Conservation (phyloP, 2,888 invertebrate species). For the Pterostichus madidus region DNA sequence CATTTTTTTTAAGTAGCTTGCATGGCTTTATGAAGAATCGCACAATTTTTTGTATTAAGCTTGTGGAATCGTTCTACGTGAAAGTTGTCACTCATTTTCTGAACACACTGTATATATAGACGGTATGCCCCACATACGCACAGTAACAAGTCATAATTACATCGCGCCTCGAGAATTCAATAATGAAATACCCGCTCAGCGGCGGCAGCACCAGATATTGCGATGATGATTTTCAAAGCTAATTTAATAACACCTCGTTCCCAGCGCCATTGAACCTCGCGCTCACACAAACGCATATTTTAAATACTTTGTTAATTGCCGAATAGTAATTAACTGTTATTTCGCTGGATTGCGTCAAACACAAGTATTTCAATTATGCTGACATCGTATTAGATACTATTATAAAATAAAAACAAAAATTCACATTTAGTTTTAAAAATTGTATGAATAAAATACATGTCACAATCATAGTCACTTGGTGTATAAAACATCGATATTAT, state of each 20-base stretch:
- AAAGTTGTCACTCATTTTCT: too few species aligned
- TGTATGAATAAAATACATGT: too few species aligned
- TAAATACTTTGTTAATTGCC: conserved; percentile 42
- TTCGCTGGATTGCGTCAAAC: conserved; percentile 14
- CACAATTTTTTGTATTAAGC: too few species aligned
- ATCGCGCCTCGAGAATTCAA: conserved; percentile 26
- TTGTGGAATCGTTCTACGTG: too few species aligned
- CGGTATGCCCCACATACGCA: background rate
- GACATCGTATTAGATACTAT: too few species aligned
- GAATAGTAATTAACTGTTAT: conserved; percentile 17
- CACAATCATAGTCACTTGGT: too few species aligned
- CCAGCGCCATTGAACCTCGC: background rate
- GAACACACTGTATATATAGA: too few species aligned
- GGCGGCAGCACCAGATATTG: background rate
- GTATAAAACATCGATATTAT: too few species aligned
- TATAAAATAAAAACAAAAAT: too few species aligned
- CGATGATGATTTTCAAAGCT: conserved; percentile 33
- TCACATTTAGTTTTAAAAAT: too few species aligned
- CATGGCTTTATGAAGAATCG: too few species aligned
- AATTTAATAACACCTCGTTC: conserved; percentile 29
- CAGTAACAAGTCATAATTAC: background rate
- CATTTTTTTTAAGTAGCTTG: too few species aligned
- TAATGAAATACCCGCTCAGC: conserved; percentile 15
- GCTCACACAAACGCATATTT: conserved; percentile 24
- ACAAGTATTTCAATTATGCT: background rate